Conservation (phyloP, 2,888 invertebrate genomes). For the Amiota minor region DNA sequence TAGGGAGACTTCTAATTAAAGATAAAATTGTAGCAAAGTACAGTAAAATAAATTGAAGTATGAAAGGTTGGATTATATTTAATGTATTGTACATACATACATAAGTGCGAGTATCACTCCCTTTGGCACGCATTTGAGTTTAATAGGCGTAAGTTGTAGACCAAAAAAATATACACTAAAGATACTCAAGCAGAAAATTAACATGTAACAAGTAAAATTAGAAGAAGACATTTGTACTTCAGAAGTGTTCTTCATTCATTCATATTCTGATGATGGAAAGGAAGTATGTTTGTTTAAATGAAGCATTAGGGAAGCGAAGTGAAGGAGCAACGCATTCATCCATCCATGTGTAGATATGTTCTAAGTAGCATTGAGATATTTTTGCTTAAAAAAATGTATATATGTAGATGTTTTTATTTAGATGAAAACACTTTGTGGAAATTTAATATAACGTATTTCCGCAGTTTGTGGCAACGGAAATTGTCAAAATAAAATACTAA, state of each 20-base stretch:
- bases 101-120: no score
- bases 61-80: not conserved
- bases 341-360: not conserved
- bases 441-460: slow-evolving; percentile 25
- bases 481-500: slow-evolving; percentile 14
- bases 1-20: slow-evolving; percentile 16
- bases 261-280: not conserved
- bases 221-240: not conserved
- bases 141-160: not conserved
- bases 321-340: no score
- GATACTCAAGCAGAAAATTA: slow-evolving; percentile 58
- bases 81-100: not conserved
- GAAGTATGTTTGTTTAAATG: not conserved
- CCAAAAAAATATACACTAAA: not conserved
- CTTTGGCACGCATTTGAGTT: no score
- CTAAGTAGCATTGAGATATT: not conserved
- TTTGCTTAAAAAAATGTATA: not conserved
- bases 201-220: slow-evolving; percentile 26
- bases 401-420: not conserved
- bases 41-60: slow-evolving; percentile 45
- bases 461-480: slow-evolving; percentile 13
- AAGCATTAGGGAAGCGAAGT: not conserved
- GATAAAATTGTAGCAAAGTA: slow-evolving; percentile 58
- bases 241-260: not conserved
- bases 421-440: not conserved